These are phyloP conservation scores for Pyrochroa serraticornis DNA, from an alignment of 2,888 invertebrate species.

Conservation along the genomic window DNA sequence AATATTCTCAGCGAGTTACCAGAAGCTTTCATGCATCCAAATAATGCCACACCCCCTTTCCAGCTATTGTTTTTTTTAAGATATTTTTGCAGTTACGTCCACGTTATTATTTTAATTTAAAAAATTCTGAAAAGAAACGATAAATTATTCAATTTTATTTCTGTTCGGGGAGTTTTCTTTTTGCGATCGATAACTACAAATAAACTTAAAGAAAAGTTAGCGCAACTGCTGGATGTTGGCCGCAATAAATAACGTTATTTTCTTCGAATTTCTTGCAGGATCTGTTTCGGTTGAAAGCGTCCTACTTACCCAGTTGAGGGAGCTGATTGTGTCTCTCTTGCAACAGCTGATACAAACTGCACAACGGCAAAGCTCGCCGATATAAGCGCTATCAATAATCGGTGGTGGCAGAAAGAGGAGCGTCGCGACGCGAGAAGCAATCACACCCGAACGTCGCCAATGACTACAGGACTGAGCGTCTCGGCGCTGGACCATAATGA, in stretches of 20 bases:
- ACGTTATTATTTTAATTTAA: too few relatives aligned
- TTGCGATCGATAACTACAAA: too few relatives aligned
- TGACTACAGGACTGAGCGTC: constrained; percentile 46
- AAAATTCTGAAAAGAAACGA: too few relatives aligned
- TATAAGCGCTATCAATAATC: constrained; percentile 22
- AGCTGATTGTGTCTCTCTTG: not conserved
- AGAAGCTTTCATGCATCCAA: not conserved
- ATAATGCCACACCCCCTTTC: constrained; percentile 4
- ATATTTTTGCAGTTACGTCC: too few relatives aligned
- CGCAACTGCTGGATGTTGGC: too few relatives aligned
- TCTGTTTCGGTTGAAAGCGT: not conserved
- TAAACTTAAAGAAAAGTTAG: too few relatives aligned
- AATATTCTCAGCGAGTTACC: too few relatives aligned
- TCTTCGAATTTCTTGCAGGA: not conserved
- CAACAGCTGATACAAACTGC: constrained; percentile 18
- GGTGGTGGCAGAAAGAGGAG: constrained; percentile 13
- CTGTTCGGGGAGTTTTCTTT: too few relatives aligned
- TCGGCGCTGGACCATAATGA: constrained; percentile 40
- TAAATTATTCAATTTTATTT: too few relatives aligned
- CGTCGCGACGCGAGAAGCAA: constrained; percentile 37
- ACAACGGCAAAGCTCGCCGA: constrained; percentile 12
- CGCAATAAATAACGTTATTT: too few relatives aligned
- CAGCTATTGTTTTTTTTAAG: too few relatives aligned
- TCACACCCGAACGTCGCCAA: constrained; percentile 43
- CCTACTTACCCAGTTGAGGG: constrained; percentile 18